A percentile compares a stretch with the other conserved stretches of the same genome.
phyloP scores from a whole-genome alignment of 64 coral and sea anemone species.

The Pachyseris speciosa region DNA sequence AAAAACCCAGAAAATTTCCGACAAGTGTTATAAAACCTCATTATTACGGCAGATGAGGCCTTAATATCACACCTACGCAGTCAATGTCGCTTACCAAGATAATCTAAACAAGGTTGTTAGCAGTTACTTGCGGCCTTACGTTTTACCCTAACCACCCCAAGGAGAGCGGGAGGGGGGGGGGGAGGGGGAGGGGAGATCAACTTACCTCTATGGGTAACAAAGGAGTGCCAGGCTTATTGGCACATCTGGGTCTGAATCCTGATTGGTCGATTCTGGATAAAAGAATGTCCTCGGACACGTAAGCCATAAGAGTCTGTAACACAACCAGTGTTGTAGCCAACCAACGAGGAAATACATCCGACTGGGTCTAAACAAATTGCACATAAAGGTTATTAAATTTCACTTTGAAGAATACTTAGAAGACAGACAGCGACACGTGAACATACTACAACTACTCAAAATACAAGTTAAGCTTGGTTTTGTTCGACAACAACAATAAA shows the following conservation, averaged over 20 bases:
- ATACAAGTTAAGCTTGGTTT: too few species aligned
- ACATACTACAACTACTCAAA: too few species aligned
- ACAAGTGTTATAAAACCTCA: too few species aligned
- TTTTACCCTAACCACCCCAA: too few species aligned
- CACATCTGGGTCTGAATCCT: slow-evolving; percentile 46
- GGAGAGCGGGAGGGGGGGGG: background rate
- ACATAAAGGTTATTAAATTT: background rate
- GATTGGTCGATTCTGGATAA: slow-evolving; percentile 85
- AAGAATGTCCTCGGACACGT: slow-evolving; percentile 81
- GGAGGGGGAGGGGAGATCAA: background rate
- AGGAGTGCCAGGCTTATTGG: slow-evolving; percentile 10
- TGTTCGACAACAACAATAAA: too few species aligned
- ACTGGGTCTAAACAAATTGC: background rate
- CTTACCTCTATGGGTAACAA: background rate
- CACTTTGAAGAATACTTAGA: background rate
- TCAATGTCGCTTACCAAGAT: too few species aligned
- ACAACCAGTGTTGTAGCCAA: slow-evolving; percentile 72
- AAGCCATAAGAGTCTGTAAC: slow-evolving; percentile 68
- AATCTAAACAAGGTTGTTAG: too few species aligned
- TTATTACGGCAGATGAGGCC: too few species aligned
- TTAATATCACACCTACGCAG: too few species aligned
- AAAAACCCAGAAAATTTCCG: too few species aligned
- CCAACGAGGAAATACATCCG: slow-evolving; percentile 47
- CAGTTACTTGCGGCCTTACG: too few species aligned
- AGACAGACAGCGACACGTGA: background rate